phyloP scores from a whole-genome alignment of 2,888 invertebrate genomes.

The Tipula vernalis region DNA sequence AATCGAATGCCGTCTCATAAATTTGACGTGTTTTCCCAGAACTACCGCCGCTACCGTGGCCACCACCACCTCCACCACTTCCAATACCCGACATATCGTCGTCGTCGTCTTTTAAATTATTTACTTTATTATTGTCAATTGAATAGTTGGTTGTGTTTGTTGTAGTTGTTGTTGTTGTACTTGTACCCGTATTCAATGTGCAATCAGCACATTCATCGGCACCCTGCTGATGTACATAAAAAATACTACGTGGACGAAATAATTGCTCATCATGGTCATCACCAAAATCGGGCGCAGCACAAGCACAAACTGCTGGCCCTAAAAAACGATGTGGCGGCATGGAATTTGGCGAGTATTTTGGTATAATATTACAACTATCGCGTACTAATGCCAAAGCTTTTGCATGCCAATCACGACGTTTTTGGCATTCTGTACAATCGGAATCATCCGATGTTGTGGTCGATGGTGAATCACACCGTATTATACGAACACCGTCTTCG shows the following conservation, averaged over 20 bases:
- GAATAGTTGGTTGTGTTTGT: conserved; percentile 7
- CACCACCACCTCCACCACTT: not conserved
- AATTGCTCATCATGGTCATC: conserved; percentile 48
- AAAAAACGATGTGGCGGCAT: conserved; percentile 60
- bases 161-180: conserved; percentile 6
- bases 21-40: conserved; percentile 54
- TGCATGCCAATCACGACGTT: conserved; percentile 36
- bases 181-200: conserved; percentile 22
- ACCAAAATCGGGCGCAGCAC: conserved; percentile 46
- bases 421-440: conserved; percentile 36
- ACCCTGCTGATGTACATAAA: conserved; percentile 53
- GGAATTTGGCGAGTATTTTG: conserved; percentile 27
- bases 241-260: conserved; percentile 52
- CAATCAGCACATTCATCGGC: conserved; percentile 42
- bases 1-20: conserved; percentile 84
- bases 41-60: conserved; percentile 23
- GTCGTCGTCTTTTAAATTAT: conserved; percentile 15
- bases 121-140: not conserved
- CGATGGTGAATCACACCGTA: conserved; percentile 35
- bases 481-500: conserved; percentile 48
- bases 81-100: conserved; percentile 9
- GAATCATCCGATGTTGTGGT: conserved; percentile 36
- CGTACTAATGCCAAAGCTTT: conserved; percentile 34
- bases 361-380: conserved; percentile 25
- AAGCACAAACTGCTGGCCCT: conserved; percentile 57